These are phyloP conservation scores for Columba livia DNA, from an alignment of 2,113 vertebrate species.

Conservation along the genomic window DNA sequence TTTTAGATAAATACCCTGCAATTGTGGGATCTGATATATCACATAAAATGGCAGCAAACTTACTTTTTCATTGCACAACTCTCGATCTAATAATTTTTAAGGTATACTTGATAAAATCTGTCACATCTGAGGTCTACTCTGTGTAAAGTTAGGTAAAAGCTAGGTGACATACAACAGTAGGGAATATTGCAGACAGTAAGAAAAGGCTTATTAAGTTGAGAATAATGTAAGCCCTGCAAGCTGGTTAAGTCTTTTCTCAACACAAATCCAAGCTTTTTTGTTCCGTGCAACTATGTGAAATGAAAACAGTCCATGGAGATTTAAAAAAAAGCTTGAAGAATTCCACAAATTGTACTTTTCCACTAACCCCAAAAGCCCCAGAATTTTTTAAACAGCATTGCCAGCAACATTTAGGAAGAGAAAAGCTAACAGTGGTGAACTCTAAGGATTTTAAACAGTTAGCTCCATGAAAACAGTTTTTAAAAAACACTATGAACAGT, in stretches of 20 bases:
- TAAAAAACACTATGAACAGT: background rate
- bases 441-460: background rate
- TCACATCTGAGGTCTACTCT: background rate
- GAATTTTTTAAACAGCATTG: background rate
- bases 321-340: background rate
- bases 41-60: background rate
- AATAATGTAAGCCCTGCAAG: background rate
- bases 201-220: constrained; percentile 31
- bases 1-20: constrained; percentile 5
- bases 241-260: background rate
- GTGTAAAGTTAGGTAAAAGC: background rate
- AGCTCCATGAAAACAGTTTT: background rate
- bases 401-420: background rate
- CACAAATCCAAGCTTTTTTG: background rate
- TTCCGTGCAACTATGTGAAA: background rate
- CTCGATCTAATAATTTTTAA: constrained; percentile 17
- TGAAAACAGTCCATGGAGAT: background rate
- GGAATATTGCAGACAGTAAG: background rate
- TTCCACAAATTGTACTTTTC: background rate
- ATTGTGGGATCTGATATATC: background rate
- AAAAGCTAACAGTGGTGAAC: background rate
- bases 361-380: background rate
- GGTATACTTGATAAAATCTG: background rate
- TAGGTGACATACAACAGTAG: background rate
- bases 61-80: background rate